phyloP scores from a whole-genome alignment of 2,797 vertebrate species.

The Periophthalmus magnuspinnatus region DNA sequence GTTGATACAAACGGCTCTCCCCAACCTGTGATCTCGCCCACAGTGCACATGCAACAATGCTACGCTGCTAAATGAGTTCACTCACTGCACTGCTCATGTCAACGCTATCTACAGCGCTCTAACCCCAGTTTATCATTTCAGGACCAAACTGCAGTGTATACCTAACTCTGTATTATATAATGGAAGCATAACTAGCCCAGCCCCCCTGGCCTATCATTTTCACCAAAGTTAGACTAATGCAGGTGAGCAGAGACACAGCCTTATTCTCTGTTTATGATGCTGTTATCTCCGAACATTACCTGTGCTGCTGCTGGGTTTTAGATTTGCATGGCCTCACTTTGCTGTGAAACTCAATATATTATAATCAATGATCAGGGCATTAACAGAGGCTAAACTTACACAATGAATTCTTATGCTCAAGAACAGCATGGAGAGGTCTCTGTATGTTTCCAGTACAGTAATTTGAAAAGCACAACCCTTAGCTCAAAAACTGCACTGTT shows the following conservation, averaged over 20 bases:
- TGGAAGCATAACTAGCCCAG: conserved; percentile 46
- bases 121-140: conserved; percentile 52
- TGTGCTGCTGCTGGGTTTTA: not conserved
- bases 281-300: not conserved
- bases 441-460: not conserved
- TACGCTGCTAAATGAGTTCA: conserved; percentile 40
- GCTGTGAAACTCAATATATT: not conserved
- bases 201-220: conserved; percentile 47
- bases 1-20: conserved; percentile 18
- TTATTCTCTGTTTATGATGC: not conserved
- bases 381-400: conserved; percentile 7
- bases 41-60: conserved; percentile 7
- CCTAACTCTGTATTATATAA: conserved; percentile 49
- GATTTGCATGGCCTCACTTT: conserved; percentile 1
- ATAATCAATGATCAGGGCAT: conserved; percentile 6
- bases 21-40: conserved; percentile 12
- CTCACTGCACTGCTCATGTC: conserved; percentile 48
- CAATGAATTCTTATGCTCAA: not conserved
- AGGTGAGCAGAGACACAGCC: not conserved
- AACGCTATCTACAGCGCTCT: conserved; percentile 30
- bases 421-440: not conserved
- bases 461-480: not conserved
- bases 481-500: no score
- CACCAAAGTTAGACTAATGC: conserved; percentile 33
- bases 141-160: conserved; percentile 38